phyloP scores from a whole-genome alignment of 2,888 invertebrate species.

The Drosophila nr. fundita region DNA sequence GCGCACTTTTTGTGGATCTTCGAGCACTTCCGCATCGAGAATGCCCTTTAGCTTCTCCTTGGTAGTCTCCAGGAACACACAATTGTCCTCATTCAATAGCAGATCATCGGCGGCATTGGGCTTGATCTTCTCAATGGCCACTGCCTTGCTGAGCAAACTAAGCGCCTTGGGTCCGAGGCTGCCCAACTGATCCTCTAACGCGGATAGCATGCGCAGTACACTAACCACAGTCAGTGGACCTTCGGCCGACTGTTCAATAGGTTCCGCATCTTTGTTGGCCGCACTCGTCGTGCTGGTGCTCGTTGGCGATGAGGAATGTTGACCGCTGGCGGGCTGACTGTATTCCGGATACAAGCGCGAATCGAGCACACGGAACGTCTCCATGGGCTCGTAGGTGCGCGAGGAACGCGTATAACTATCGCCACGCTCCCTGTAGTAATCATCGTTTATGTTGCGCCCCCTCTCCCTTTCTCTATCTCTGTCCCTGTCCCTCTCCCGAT shows the following conservation, averaged over 20 bases:
- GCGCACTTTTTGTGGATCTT: constrained; percentile 87
- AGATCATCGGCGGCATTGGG: constrained; percentile 91
- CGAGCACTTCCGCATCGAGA: constrained; percentile 89
- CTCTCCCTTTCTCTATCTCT: constrained; percentile 1
- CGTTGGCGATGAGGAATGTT: constrained; percentile 44
- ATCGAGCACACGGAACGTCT: constrained; percentile 80
- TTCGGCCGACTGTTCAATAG: constrained; percentile 73
- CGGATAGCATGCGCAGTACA: constrained; percentile 91
- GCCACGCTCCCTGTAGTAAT: constrained; percentile 33
- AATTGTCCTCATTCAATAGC: constrained; percentile 89
- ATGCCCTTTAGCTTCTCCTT: constrained; percentile 94
- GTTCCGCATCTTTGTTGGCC: constrained; percentile 60
- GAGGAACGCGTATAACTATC: constrained; percentile 50
- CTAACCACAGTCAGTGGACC: constrained; percentile 87
- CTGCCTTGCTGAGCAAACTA: constrained; percentile 90
- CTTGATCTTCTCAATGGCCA: constrained; percentile 90
- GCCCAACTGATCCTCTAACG: constrained; percentile 92
- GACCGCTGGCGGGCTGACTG: constrained; percentile 57
- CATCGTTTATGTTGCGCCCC: constrained; percentile 16
- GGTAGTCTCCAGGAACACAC: constrained; percentile 92
- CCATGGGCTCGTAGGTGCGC: constrained; percentile 50
- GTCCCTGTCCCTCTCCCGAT: constrained; percentile 8
- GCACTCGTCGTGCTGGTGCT: constrained; percentile 2
- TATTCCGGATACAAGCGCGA: constrained; percentile 83
- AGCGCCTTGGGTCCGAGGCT: constrained; percentile 93